Evolutionary conservation across 2,797 vertebrate genomes (phyloP).

Genomic region (Loriculus beryllinus): DNA sequence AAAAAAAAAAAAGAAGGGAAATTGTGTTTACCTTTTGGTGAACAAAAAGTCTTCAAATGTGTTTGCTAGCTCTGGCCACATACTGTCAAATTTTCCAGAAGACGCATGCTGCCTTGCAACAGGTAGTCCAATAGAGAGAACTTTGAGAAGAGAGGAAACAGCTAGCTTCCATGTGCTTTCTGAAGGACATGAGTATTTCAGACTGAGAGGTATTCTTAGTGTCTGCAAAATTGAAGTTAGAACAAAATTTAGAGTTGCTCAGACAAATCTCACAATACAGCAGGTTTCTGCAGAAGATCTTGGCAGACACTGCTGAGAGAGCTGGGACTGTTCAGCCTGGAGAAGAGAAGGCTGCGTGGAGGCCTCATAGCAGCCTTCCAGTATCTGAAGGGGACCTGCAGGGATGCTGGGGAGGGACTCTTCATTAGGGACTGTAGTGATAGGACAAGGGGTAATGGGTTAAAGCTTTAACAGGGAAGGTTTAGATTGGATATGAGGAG

Average conservation of each 20-base stretch:
- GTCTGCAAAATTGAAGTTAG: slow-evolving; percentile 78
- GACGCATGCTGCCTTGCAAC: slow-evolving; percentile 95
- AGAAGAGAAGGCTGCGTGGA: too few relatives aligned
- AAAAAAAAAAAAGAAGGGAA: not conserved
- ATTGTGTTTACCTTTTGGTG: slow-evolving; percentile 88
- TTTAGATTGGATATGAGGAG: too few relatives aligned
- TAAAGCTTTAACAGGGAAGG: too few relatives aligned
- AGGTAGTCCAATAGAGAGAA: slow-evolving; percentile 93
- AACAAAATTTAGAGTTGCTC: not conserved
- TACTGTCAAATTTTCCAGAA: slow-evolving; percentile 94
- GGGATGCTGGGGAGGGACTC: too few relatives aligned
- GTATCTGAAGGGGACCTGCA: too few relatives aligned
- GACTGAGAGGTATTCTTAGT: slow-evolving; percentile 88
- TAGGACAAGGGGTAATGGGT: too few relatives aligned
- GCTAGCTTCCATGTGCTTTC: slow-evolving; percentile 98
- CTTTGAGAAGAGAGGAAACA: slow-evolving; percentile 92
- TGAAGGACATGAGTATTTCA: slow-evolving; percentile 97
- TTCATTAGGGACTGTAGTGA: too few relatives aligned
- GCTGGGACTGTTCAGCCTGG: too few relatives aligned
- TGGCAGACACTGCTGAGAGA: not conserved
- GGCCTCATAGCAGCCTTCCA: too few relatives aligned
- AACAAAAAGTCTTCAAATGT: slow-evolving; percentile 98
- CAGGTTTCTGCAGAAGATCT: not conserved
- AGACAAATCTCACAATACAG: not conserved
- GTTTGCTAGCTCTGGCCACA: slow-evolving; percentile 96